phyloP scores from a whole-genome alignment of 1,140 invertebrate genomes.

The Drosophila biarmipes region DNA sequence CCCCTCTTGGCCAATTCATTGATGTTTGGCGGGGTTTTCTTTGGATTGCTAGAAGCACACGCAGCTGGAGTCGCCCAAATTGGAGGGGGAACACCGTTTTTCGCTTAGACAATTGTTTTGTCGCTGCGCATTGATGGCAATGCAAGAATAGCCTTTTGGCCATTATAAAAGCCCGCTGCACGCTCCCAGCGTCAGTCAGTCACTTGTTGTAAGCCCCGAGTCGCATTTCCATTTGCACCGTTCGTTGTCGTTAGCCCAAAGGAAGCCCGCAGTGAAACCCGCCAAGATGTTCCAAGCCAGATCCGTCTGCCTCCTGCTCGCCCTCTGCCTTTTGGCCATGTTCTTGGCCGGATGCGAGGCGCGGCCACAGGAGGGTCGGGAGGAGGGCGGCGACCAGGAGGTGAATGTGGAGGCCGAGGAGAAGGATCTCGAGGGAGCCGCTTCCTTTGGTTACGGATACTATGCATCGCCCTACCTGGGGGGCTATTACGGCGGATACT shows the following conservation, averaged over 20 bases:
- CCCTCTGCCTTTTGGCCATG: constrained; percentile 48
- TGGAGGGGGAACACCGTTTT: constrained; percentile 44
- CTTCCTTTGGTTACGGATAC: constrained; percentile 76
- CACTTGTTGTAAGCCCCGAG: constrained; percentile 66
- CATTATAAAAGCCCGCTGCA: constrained; percentile 73
- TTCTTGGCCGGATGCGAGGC: constrained; percentile 41
- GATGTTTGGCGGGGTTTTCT: constrained; percentile 44
- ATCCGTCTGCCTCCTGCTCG: constrained; percentile 51
- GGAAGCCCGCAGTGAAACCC: constrained; percentile 7
- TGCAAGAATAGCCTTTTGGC: constrained; percentile 48
- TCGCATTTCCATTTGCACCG: constrained; percentile 58
- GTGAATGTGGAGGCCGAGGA: constrained; percentile 66
- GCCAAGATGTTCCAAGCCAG: constrained; percentile 57
- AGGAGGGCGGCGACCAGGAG: constrained; percentile 54
- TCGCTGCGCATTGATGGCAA: constrained; percentile 77
- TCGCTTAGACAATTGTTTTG: constrained; percentile 79
- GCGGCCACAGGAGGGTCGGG: constrained; percentile 57
- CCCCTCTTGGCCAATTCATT: constrained; percentile 57
- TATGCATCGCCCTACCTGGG: constrained; percentile 74
- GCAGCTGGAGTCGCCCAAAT: constrained; percentile 69
- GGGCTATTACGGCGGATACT: constrained; percentile 57
- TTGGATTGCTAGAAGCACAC: constrained; percentile 63
- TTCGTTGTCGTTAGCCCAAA: constrained; percentile 6
- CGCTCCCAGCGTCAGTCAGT: constrained; percentile 63
- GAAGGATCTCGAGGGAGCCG: constrained; percentile 72